These are phyloP conservation scores for Cenopis cana DNA, from an alignment of 2,888 invertebrate genomes.

Conservation along the genomic window DNA sequence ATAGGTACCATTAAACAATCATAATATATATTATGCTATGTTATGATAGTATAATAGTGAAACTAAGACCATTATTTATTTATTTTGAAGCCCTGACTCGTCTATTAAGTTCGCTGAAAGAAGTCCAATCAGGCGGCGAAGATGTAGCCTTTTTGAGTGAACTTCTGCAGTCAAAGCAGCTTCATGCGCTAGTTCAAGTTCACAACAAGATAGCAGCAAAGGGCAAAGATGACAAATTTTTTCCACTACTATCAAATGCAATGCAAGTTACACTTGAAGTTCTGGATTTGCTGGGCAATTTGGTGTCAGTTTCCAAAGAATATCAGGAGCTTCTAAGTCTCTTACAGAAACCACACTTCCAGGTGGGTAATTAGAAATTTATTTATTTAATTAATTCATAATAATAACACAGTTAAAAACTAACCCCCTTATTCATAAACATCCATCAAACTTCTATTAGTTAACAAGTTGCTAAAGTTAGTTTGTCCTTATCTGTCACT, in stretches of 20 bases:
- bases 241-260: slow-evolving; percentile 93
- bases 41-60: neutral
- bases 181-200: slow-evolving; percentile 95
- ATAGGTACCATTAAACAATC: no score
- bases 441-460: no score
- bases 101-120: slow-evolving; percentile 92
- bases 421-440: no score
- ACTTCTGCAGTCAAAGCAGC: slow-evolving; percentile 93
- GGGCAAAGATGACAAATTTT: slow-evolving; percentile 93
- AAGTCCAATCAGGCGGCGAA: slow-evolving; percentile 92
- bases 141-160: slow-evolving; percentile 94
- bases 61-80: slow-evolving; percentile 15
- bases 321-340: slow-evolving; percentile 92
- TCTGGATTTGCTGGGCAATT: slow-evolving; percentile 88
- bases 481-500: no score
- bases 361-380: slow-evolving; percentile 85
- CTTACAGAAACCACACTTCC: slow-evolving; percentile 94
- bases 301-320: slow-evolving; percentile 88
- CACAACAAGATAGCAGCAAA: slow-evolving; percentile 95
- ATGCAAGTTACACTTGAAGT: slow-evolving; percentile 94
- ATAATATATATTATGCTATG: neutral
- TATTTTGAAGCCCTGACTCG: slow-evolving; percentile 89
- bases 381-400: no score
- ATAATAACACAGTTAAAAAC: no score
- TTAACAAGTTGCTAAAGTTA: no score